These are phyloP conservation scores for Trichopria drosophilae DNA, from an alignment of 2,888 invertebrate genomes.

Conservation along the genomic window DNA sequence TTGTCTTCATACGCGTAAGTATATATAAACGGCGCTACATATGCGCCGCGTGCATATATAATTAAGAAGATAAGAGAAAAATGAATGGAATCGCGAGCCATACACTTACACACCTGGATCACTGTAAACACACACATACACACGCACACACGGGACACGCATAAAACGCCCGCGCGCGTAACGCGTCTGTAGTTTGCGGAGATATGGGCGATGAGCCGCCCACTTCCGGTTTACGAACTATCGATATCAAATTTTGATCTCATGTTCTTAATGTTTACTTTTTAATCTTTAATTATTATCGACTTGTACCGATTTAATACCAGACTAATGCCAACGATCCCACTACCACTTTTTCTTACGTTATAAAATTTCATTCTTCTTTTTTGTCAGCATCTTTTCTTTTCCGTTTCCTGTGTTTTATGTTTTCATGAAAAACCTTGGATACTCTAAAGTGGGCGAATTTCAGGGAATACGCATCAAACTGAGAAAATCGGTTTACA, in stretches of 20 bases:
- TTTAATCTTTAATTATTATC: slow-evolving; percentile 40
- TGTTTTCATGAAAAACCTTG: too few species aligned
- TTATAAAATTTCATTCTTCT: slow-evolving; percentile 30
- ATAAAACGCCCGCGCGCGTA: slow-evolving; percentile 10
- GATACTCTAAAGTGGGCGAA: too few species aligned
- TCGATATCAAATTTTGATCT: slow-evolving; percentile 56
- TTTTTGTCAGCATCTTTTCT: slow-evolving; percentile 29
- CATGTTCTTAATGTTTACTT: slow-evolving; percentile 51
- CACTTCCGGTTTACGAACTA: slow-evolving; percentile 43
- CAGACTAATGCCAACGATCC: slow-evolving; percentile 45
- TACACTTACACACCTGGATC: slow-evolving; percentile 3
- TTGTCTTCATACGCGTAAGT: slow-evolving; percentile 26
- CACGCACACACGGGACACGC: slow-evolving; percentile 8
- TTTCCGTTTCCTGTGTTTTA: too few species aligned
- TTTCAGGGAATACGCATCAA: too few species aligned
- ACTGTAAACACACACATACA: slow-evolving; percentile 1
- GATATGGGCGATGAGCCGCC: too few species aligned
- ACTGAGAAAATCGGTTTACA: too few species aligned
- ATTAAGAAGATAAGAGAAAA: slow-evolving; percentile 17
- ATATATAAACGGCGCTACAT: slow-evolving; percentile 18
- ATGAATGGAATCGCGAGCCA: slow-evolving; percentile 9
- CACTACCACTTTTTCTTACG: slow-evolving; percentile 43
- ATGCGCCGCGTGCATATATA: slow-evolving; percentile 12
- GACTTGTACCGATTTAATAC: slow-evolving; percentile 39
- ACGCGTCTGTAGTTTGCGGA: slow-evolving; percentile 19